phyloP scores from a whole-genome alignment of 2,113 vertebrate genomes.

The Tragulus kanchil region DNA sequence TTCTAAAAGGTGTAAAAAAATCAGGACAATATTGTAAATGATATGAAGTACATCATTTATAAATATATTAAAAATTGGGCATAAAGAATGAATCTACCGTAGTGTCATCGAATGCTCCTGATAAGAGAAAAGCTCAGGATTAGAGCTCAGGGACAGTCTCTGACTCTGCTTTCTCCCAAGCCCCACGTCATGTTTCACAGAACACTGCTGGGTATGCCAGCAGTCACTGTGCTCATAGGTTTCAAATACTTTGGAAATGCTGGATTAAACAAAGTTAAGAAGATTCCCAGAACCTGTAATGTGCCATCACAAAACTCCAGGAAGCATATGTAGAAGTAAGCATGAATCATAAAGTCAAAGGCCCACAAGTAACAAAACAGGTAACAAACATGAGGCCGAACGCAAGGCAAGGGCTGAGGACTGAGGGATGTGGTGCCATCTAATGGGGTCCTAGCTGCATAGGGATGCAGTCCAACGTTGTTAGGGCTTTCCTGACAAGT shows the following conservation, averaged over 20 bases:
- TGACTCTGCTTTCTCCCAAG: not conserved
- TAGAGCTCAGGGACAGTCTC: not conserved
- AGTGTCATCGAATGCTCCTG: not conserved
- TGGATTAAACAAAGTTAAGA: not conserved
- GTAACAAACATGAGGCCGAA: not conserved
- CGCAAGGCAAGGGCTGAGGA: no score
- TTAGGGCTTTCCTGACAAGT: not conserved
- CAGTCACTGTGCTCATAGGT: not conserved
- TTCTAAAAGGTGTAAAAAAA: not conserved
- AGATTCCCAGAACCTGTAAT: not conserved
- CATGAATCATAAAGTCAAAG: not conserved
- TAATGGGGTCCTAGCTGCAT: no score
- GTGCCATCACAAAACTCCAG: not conserved
- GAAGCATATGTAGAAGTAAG: not conserved
- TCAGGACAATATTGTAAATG: not conserved
- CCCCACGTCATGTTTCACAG: not conserved
- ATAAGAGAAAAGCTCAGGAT: not conserved
- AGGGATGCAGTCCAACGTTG: not conserved
- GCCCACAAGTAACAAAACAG: not conserved
- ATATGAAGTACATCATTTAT: not conserved
- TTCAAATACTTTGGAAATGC: slow-evolving; percentile 9
- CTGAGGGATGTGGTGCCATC: not conserved
- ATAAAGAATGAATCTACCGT: not conserved
- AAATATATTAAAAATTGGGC: not conserved
- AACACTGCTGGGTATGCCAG: not conserved